Conservation (phyloP, 53 echinoderm and acorn worm genomes). For the Patiria pectinifera region DNA sequence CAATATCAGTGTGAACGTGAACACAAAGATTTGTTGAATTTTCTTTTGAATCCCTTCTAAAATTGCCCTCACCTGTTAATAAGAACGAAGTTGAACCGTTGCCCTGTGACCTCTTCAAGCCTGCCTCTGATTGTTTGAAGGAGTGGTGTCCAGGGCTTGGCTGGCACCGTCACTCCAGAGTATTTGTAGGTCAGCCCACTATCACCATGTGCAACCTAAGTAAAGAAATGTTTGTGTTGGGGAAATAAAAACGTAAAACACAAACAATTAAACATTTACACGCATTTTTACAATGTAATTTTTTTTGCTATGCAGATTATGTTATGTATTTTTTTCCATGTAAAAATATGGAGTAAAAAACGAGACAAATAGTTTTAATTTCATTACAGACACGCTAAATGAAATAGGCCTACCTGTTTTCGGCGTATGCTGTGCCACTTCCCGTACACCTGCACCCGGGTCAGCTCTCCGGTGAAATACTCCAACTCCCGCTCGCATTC, state of each 20-base stretch:
- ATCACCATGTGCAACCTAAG: conserved; percentile 90
- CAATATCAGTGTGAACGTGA: not conserved
- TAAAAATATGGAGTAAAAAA: too few relatives aligned
- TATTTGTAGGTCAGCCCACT: conserved; percentile 82
- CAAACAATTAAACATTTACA: too few relatives aligned
- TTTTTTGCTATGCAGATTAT: too few relatives aligned
- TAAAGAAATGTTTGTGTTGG: not conserved
- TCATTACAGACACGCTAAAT: not conserved
- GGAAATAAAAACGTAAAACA: not conserved
- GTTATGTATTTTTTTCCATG: too few relatives aligned
- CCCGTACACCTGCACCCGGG: conserved; percentile 81
- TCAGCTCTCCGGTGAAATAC: conserved; percentile 83
- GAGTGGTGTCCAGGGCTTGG: conserved; percentile 84
- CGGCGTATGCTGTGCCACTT: conserved; percentile 84
- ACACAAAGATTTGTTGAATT: not conserved
- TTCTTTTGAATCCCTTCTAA: not conserved
- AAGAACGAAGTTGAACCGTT: conserved; percentile 88
- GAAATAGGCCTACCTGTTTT: conserved; percentile 73
- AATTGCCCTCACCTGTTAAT: conserved; percentile 76
- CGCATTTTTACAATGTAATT: too few relatives aligned
- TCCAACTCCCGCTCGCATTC: conserved; percentile 71
- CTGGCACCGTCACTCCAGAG: conserved; percentile 87
- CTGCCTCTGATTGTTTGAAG: conserved; percentile 68
- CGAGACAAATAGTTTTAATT: too few relatives aligned
- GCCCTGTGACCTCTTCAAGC: conserved; percentile 77